Percentiles rank a stretch among this genome's conserved stretches.
These are phyloP conservation scores for Mungos mungo DNA, from an alignment of 2,113 vertebrate genomes.

Conservation along the genomic window DNA sequence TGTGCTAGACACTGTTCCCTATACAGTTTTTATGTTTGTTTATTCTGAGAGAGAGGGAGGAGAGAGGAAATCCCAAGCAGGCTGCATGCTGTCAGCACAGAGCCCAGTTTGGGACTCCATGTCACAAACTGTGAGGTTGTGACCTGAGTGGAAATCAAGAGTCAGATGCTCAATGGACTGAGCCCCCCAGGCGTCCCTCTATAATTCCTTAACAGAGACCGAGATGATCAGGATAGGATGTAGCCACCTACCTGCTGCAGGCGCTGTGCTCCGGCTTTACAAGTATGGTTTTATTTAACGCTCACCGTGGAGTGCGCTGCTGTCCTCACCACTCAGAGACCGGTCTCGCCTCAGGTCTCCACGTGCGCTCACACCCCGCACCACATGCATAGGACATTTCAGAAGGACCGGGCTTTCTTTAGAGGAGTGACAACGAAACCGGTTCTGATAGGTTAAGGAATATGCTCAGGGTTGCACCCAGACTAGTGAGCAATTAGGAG, in stretches of 20 bases:
- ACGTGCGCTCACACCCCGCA: not conserved
- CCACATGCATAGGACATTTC: not conserved
- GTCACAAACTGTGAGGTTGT: no score
- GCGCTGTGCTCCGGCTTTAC: not conserved
- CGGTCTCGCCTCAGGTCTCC: not conserved
- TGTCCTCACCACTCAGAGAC: not conserved
- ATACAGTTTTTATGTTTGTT: not conserved
- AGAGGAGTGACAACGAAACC: not conserved
- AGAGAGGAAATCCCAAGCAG: no score
- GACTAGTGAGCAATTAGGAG: not conserved
- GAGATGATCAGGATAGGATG: not conserved
- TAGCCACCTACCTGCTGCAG: fast-evolving
- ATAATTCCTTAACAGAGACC: not conserved
- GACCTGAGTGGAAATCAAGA: no score
- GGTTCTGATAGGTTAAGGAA: not conserved
- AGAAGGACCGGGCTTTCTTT: not conserved
- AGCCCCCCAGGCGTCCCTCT: no score
- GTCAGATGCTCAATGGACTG: no score
- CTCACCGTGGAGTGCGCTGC: fast-evolving
- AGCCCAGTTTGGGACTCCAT: no score
- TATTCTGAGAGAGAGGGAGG: no score
- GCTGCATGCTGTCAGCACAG: no score
- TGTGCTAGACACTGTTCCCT: not conserved
- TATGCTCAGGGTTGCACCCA: not conserved
- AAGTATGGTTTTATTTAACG: no score